Evolutionary conservation across 2,888 invertebrate species (phyloP).

Genomic region (Antheraea yamamai): DNA sequence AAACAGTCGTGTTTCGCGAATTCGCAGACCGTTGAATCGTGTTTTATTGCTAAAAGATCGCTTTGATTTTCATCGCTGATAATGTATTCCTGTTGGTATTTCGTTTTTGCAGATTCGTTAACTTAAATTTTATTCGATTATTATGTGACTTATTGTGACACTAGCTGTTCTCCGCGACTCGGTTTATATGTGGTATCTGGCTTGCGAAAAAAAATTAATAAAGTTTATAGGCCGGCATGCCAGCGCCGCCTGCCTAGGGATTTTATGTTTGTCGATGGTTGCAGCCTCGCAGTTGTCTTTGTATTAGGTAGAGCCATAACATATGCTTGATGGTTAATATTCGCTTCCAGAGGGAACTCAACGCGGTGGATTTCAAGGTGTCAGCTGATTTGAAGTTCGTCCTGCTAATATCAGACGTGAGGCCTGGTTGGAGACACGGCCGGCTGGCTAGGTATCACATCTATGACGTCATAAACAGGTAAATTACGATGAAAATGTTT

Average conservation of each 20-base stretch:
- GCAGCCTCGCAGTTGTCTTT: no score
- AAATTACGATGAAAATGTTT: conserved; percentile 17
- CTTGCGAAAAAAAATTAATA: background rate
- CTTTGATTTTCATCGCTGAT: conserved; percentile 1
- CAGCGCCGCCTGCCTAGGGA: no score
- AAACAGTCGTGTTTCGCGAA: background rate
- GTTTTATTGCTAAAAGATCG: background rate
- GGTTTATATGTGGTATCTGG: no score
- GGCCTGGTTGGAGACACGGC: conserved; percentile 83
- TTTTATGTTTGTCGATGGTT: no score
- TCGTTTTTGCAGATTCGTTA: background rate
- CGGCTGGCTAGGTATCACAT: conserved; percentile 85
- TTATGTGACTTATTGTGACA: background rate
- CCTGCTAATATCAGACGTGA: conserved; percentile 87
- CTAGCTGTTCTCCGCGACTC: no score
- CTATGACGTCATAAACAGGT: conserved; percentile 86
- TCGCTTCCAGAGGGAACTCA: conserved; percentile 85
- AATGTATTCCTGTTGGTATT: background rate
- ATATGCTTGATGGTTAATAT: background rate
- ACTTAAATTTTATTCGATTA: background rate
- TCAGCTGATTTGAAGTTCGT: conserved; percentile 90
- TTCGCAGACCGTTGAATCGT: background rate
- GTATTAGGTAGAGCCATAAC: no score
- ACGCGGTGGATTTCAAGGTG: conserved; percentile 89
- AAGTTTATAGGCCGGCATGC: background rate